These are phyloP conservation scores for Procavia capensis DNA, from an alignment of 2,113 vertebrate species.

Conservation along the genomic window DNA sequence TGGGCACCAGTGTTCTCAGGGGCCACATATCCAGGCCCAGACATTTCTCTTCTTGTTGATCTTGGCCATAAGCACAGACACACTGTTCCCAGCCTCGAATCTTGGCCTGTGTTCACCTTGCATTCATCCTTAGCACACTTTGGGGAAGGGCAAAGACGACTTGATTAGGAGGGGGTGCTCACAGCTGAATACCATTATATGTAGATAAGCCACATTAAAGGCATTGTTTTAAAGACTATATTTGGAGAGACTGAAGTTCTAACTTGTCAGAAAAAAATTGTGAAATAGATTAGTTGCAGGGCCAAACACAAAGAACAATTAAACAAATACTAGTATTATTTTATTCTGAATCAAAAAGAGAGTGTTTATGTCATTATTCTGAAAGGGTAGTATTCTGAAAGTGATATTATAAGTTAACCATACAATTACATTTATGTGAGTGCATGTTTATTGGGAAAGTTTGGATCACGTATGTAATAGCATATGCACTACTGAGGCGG, in stretches of 20 bases:
- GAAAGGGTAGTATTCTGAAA: not conserved
- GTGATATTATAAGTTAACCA: not conserved
- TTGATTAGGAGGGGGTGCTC: too few relatives aligned
- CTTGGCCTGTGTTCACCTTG: too few relatives aligned
- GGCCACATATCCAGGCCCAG: too few relatives aligned
- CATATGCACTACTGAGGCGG: not conserved
- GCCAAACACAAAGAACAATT: not conserved
- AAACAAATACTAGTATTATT: not conserved
- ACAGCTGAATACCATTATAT: too few relatives aligned
- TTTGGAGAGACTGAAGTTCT: constrained; percentile 12
- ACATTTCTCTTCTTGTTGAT: too few relatives aligned
- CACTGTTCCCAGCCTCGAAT: too few relatives aligned
- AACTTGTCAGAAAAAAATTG: constrained; percentile 10
- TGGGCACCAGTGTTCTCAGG: too few relatives aligned
- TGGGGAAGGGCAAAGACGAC: too few relatives aligned
- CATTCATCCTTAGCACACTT: too few relatives aligned
- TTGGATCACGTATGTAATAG: not conserved
- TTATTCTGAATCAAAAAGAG: not conserved
- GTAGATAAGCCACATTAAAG: too few relatives aligned
- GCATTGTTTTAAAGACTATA: not conserved
- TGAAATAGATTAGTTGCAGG: not conserved
- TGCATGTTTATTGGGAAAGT: not conserved
- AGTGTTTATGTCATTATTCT: not conserved
- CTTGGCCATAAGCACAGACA: too few relatives aligned
- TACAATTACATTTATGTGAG: not conserved